Conservation (phyloP, 2,113 vertebrate genomes). For the Sphaerodactylus townsendi region DNA sequence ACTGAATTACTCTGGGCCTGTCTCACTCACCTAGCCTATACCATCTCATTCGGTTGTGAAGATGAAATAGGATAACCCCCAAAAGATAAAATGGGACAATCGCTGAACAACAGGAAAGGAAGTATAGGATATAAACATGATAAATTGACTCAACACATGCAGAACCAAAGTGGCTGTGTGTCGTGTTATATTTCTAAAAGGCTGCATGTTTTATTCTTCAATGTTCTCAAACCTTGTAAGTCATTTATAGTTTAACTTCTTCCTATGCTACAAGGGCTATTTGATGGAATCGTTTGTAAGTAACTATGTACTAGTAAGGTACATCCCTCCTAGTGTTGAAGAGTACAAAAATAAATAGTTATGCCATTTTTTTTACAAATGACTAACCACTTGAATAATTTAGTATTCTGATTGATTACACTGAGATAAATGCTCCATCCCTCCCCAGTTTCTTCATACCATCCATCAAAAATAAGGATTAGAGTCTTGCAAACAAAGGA, state of each 20-base stretch:
- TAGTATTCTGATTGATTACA: neutral
- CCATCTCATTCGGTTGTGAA: no score
- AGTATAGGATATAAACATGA: no score
- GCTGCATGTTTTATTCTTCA: neutral
- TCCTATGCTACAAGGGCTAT: neutral
- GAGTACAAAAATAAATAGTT: neutral
- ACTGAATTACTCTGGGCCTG: no score
- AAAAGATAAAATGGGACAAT: no score
- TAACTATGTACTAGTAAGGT: neutral
- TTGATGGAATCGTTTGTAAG: neutral
- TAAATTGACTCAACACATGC: no score
- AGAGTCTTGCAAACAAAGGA: neutral
- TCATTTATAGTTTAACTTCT: neutral
- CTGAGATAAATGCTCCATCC: neutral
- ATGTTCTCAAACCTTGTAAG: neutral
- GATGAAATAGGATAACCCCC: no score
- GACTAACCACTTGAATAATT: neutral
- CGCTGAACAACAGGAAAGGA: no score
- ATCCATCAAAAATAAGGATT: neutral
- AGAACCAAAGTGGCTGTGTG: neutral
- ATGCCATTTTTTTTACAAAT: neutral
- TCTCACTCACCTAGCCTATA: no score
- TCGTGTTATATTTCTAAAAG: neutral
- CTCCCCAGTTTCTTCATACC: neutral
- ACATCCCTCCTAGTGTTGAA: no score